phyloP scores from a whole-genome alignment of 2,113 vertebrate genomes.

The Stigmatopora argus region DNA sequence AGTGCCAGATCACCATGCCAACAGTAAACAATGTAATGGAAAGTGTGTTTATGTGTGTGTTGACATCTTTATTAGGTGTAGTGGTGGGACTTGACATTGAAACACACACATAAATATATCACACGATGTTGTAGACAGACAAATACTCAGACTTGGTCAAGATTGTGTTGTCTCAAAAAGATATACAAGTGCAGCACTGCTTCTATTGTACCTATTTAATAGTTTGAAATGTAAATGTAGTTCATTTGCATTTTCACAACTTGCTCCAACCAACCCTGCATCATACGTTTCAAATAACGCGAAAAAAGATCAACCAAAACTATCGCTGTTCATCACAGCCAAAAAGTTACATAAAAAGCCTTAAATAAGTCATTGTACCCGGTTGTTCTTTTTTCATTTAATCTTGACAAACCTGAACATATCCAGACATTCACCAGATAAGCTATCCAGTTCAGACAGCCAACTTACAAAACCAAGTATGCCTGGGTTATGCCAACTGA shows the following conservation, averaged over 20 bases:
- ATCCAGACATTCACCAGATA: not conserved
- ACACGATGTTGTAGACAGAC: not conserved
- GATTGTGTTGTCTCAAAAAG: not conserved
- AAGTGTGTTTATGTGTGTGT: conserved; percentile 9
- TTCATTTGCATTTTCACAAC: not conserved
- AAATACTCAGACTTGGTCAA: not conserved
- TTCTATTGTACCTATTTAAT: not conserved
- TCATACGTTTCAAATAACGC: not conserved
- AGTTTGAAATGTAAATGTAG: not conserved
- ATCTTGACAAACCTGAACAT: not conserved
- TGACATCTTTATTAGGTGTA: conserved; percentile 41
- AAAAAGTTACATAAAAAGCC: no score
- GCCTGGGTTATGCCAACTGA: not conserved
- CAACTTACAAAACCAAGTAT: not conserved
- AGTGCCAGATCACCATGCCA: conserved; percentile 42
- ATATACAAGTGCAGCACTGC: not conserved
- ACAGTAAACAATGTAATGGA: conserved; percentile 42
- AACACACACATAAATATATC: not conserved
- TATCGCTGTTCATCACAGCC: no score
- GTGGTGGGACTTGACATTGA: conserved; percentile 25
- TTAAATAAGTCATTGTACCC: no score
- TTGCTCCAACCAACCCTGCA: not conserved
- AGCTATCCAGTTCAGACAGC: not conserved
- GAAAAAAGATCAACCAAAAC: no score
- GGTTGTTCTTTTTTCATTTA: no score